These are phyloP conservation scores for Papilio aristodemus DNA, from an alignment of 1,140 invertebrate genomes.

Conservation along the genomic window DNA sequence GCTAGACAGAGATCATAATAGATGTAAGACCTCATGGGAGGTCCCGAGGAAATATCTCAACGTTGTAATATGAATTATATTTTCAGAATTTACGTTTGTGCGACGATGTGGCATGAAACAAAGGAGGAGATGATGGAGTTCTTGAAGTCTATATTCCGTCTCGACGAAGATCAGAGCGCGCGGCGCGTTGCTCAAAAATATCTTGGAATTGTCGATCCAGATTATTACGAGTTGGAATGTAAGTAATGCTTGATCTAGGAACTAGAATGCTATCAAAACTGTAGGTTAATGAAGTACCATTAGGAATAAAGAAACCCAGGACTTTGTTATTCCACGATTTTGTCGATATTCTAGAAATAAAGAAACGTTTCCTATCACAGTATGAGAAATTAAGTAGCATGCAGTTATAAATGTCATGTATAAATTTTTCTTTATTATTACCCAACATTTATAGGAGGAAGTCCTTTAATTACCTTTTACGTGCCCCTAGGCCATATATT, in stretches of 20 bases:
- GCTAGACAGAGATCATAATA: no score
- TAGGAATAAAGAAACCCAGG: background rate
- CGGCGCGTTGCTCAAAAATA: constrained; percentile 95
- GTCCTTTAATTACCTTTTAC: background rate
- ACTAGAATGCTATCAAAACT: no score
- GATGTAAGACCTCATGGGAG: constrained; percentile 48
- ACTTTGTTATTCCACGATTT: background rate
- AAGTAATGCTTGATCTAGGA: constrained; percentile 58
- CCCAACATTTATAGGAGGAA: no score
- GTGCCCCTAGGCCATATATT: constrained; percentile 93
- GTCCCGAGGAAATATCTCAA: no score
- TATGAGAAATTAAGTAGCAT: no score
- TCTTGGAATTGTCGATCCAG: constrained; percentile 93
- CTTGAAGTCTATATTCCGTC: constrained; percentile 91
- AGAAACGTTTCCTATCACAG: no score
- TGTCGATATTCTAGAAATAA: no score
- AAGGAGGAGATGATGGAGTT: constrained; percentile 97
- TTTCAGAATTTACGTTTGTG: constrained; percentile 94
- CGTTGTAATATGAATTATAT: constrained; percentile 19
- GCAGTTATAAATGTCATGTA: no score
- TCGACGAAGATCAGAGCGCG: constrained; percentile 97
- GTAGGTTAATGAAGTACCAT: no score
- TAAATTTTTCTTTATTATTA: no score
- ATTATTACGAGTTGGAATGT: constrained; percentile 99
- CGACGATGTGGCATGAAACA: constrained; percentile 99